Percentiles rank a stretch among this genome's conserved stretches.
Conservation (phyloP, 2,797 vertebrate species). For the Peromyscus melanophrys region DNA sequence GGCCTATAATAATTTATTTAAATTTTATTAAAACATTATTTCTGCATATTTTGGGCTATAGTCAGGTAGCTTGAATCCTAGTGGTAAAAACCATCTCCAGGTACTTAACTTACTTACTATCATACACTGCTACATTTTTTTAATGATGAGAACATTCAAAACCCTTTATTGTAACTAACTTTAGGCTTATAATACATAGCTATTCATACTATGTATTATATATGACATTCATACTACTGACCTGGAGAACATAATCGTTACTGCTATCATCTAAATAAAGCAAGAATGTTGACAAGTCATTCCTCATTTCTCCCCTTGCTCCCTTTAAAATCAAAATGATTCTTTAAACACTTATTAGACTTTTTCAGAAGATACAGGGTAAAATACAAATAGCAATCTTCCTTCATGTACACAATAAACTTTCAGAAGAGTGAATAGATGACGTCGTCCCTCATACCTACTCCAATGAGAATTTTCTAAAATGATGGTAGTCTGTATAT, state of each 20-base stretch:
- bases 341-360: background rate
- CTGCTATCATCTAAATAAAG: background rate
- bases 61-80: background rate
- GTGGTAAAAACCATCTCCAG: background rate
- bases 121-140: background rate
- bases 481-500: background rate
- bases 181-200: no score
- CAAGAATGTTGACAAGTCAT: background rate
- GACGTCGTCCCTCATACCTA: background rate
- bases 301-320: rapidly evolving
- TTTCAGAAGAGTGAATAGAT: background rate
- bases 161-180: background rate
- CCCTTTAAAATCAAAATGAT: background rate
- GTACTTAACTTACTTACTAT: background rate
- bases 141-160: background rate
- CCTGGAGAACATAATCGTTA: background rate
- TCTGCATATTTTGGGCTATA: background rate
- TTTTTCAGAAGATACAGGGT: background rate
- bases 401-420: rapidly evolving
- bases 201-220: no score
- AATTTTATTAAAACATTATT: background rate
- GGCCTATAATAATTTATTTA: no score
- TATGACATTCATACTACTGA: background rate
- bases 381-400: background rate
- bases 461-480: background rate